phyloP scores from a whole-genome alignment of 1,140 invertebrate species.

The Gonioctena quinquepunctata region DNA sequence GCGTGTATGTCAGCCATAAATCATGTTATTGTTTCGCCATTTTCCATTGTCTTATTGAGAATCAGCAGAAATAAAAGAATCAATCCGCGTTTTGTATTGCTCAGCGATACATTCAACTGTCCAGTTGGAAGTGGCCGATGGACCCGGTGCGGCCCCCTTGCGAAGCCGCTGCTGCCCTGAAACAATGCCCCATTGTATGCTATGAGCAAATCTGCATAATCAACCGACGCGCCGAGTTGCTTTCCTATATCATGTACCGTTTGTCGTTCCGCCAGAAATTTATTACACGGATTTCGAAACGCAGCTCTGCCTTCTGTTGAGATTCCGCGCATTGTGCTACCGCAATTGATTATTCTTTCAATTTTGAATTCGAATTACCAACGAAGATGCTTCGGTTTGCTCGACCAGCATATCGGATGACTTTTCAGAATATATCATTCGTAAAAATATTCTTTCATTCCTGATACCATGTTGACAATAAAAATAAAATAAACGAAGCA shows the following conservation, averaged over 20 bases:
- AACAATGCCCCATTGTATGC: constrained; percentile 43
- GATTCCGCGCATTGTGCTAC: background rate
- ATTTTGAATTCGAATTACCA: no score
- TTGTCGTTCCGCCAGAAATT: constrained; percentile 17
- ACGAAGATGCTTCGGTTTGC: no score
- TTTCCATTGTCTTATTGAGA: constrained; percentile 18
- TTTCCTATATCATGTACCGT: constrained; percentile 24
- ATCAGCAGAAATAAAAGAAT: constrained; percentile 30
- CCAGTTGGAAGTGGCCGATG: constrained; percentile 24
- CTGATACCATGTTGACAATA: no score
- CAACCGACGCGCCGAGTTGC: constrained; percentile 21
- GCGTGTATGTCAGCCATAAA: background rate
- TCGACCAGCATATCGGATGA: no score
- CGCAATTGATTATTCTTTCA: background rate
- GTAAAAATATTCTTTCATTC: no score
- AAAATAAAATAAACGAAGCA: no score
- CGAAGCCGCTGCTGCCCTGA: constrained; percentile 10
- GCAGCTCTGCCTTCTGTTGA: background rate
- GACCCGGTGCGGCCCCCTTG: constrained; percentile 18
- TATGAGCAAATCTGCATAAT: constrained; percentile 42
- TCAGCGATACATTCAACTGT: constrained; percentile 29
- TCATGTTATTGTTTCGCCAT: constrained; percentile 3
- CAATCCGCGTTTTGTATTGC: constrained; percentile 22
- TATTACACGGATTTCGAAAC: constrained; percentile 6
- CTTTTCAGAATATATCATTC: no score